Evolutionary conservation across 2,888 invertebrate genomes (phyloP).

Genomic region (Allacma fusca): DNA sequence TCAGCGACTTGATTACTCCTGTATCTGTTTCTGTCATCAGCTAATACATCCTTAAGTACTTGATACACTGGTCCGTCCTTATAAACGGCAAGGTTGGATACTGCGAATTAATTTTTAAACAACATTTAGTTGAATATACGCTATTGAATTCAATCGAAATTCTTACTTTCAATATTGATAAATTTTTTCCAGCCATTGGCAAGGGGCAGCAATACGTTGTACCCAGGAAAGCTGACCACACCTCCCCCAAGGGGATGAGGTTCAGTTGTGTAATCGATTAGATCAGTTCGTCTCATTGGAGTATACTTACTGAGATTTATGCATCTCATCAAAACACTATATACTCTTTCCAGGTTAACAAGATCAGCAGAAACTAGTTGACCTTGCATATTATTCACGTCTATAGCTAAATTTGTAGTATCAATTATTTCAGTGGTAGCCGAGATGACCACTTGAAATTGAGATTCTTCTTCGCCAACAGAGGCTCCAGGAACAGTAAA

Average conservation of each 20-base stretch:
- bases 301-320: slow-evolving; percentile 29
- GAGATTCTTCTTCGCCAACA: slow-evolving; percentile 21
- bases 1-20: not conserved
- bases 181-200: slow-evolving; percentile 48
- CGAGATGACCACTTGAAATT: slow-evolving; percentile 13
- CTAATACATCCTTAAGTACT: slow-evolving; percentile 21
- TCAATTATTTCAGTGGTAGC: slow-evolving; percentile 32
- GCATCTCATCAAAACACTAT: slow-evolving; percentile 40
- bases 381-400: slow-evolving; percentile 40
- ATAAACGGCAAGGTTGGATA: slow-evolving; percentile 35
- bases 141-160: no score
- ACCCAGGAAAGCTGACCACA: slow-evolving; percentile 41
- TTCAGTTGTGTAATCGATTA: slow-evolving; percentile 36
- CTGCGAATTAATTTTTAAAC: not conserved
- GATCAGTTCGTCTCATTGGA: slow-evolving; percentile 38
- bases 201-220: slow-evolving; percentile 39
- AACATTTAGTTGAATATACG: no score
- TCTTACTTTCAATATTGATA: slow-evolving; percentile 46
- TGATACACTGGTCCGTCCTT: slow-evolving; percentile 28
- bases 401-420: slow-evolving; percentile 13
- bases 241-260: slow-evolving; percentile 40
- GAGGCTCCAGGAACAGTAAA: not conserved
- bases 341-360: slow-evolving; percentile 41
- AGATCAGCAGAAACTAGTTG: slow-evolving; percentile 19
- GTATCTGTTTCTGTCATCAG: not conserved